A percentile compares a stretch with the other conserved stretches of the same genome.
These are phyloP conservation scores for Paramormyrops kingsleyae DNA, from an alignment of 2,113 vertebrate genomes.

Conservation along the genomic window DNA sequence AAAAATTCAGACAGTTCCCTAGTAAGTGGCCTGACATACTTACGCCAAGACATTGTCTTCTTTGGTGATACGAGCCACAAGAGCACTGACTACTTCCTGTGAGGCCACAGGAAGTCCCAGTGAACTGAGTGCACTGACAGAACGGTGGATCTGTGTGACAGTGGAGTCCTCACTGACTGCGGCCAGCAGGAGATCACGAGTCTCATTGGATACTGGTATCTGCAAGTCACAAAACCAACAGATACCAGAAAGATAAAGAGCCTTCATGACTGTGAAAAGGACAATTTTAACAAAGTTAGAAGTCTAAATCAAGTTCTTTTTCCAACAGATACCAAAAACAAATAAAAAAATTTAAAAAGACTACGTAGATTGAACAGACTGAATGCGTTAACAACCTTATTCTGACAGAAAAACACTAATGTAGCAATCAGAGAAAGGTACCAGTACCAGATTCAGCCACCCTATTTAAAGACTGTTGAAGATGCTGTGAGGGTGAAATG, in stretches of 20 bases:
- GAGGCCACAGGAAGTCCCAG: slow-evolving; percentile 87
- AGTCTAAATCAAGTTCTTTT: neutral
- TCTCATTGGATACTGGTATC: slow-evolving; percentile 89
- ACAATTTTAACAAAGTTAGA: neutral
- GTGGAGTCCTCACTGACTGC: slow-evolving; percentile 90
- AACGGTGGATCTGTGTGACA: slow-evolving; percentile 80
- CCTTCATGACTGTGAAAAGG: neutral
- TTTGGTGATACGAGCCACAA: slow-evolving; percentile 82
- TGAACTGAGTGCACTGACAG: slow-evolving; percentile 77
- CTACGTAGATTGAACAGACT: neutral
- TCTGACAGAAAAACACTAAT: neutral
- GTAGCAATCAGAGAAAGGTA: neutral
- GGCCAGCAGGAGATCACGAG: slow-evolving; percentile 84
- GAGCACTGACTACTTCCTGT: slow-evolving; percentile 80
- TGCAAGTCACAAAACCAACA: slow-evolving; percentile 42
- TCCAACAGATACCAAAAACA: neutral
- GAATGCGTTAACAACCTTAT: neutral
- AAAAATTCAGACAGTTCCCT: neutral
- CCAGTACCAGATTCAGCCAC: neutral
- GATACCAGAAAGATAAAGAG: neutral
- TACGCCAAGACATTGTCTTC: slow-evolving; percentile 90
- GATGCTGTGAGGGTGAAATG: neutral
- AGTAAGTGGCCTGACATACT: slow-evolving; percentile 43
- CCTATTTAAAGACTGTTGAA: neutral
- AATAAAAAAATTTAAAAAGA: neutral